These are phyloP conservation scores for Uloborus plumipes DNA, from an alignment of 2,888 invertebrate species.

Conservation along the genomic window DNA sequence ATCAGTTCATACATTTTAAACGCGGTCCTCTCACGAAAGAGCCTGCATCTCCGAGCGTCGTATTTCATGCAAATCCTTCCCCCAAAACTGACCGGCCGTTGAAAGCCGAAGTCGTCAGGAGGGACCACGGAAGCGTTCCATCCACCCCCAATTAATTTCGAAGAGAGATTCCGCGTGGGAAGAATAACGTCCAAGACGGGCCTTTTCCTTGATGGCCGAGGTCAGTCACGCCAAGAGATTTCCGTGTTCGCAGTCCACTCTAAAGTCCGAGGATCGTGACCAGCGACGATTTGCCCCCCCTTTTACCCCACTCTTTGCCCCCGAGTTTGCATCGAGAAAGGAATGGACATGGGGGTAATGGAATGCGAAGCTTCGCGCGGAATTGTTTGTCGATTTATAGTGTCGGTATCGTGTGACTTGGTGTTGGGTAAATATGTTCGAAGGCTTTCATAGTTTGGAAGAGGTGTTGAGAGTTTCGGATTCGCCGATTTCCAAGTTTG, in stretches of 20 bases:
- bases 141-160: conserved; percentile 45
- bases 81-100: conserved; percentile 9
- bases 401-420: too few relatives aligned
- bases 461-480: too few relatives aligned
- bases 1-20: conserved; percentile 43
- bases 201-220: conserved; percentile 19
- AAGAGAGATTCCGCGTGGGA: conserved; percentile 47
- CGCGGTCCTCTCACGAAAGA: conserved; percentile 16
- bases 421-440: too few relatives aligned
- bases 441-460: too few relatives aligned
- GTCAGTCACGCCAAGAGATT: conserved; percentile 53
- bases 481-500: too few relatives aligned
- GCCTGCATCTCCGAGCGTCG: conserved; percentile 12
- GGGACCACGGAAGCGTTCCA: neutral
- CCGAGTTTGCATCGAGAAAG: neutral
- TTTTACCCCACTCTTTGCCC: neutral
- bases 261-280: conserved; percentile 37
- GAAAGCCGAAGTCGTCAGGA: conserved; percentile 44
- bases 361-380: neutral
- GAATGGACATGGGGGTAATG: conserved; percentile 19
- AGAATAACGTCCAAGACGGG: conserved; percentile 34
- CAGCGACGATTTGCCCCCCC: conserved; percentile 45
- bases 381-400: conserved; percentile 39
- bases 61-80: conserved; percentile 58
- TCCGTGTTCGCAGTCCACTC: conserved; percentile 38